Percentiles rank a stretch among this genome's conserved stretches.
phyloP scores from a whole-genome alignment of 2,888 invertebrate genomes.

The Synanthedon myopaeformis region DNA sequence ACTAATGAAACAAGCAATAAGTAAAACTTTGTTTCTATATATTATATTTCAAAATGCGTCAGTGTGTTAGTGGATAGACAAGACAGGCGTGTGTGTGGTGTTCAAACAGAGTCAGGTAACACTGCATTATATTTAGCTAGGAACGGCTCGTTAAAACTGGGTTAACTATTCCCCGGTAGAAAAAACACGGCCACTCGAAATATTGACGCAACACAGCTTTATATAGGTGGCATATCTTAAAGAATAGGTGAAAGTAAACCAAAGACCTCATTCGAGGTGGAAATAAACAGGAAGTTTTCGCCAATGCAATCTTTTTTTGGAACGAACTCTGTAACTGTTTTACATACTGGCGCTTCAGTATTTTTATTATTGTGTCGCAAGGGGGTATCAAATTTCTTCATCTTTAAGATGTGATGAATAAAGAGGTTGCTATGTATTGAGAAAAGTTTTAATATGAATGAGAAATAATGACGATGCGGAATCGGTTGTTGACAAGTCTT shows the following conservation, averaged over 20 bases:
- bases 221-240: conserved; percentile 20
- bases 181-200: conserved; percentile 46
- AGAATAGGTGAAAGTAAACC: conserved; percentile 39
- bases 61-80: not conserved
- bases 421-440: too few relatives aligned
- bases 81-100: conserved; percentile 14
- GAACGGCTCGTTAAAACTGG: conserved; percentile 37
- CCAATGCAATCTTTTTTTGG: not conserved
- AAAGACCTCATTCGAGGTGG: conserved; percentile 38
- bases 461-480: too few relatives aligned
- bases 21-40: too few relatives aligned
- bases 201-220: conserved; percentile 43
- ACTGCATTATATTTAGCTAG: conserved; percentile 25
- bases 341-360: too few relatives aligned
- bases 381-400: too few relatives aligned
- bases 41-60: too few relatives aligned
- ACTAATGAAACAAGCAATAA: too few relatives aligned
- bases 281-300: conserved; percentile 43
- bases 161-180: conserved; percentile 61
- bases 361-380: too few relatives aligned
- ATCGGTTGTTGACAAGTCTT: too few relatives aligned
- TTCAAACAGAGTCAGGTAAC: conserved; percentile 42
- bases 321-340: too few relatives aligned
- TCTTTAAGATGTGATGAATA: too few relatives aligned
- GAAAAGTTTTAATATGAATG: too few relatives aligned